These are phyloP conservation scores for Teleiodes luculella DNA, from an alignment of 2,888 invertebrate genomes.

Conservation along the genomic window DNA sequence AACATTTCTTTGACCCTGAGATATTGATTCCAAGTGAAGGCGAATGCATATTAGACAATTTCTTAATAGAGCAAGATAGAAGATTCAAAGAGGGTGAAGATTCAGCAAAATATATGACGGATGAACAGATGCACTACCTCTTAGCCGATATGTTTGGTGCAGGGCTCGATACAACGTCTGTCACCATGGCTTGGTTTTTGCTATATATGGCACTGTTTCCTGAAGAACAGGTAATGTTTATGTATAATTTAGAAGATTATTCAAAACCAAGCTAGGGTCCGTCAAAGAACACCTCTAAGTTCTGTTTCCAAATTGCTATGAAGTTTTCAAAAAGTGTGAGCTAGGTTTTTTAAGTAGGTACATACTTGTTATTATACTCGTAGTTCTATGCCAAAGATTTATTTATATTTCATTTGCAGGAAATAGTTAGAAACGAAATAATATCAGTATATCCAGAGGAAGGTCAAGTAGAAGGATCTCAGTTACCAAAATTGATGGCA, in stretches of 20 bases:
- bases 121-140: slow-evolving; percentile 85
- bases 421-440: slow-evolving; percentile 79
- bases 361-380: no score
- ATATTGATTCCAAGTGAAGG: slow-evolving; percentile 59
- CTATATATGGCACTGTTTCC: slow-evolving; percentile 85
- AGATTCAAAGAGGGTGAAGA: slow-evolving; percentile 60
- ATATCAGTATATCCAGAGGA: slow-evolving; percentile 65
- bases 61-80: slow-evolving; percentile 80
- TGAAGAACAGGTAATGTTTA: slow-evolving; percentile 82
- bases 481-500: slow-evolving; percentile 83
- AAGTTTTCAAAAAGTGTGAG: no score
- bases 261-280: no score
- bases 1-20: slow-evolving; percentile 65
- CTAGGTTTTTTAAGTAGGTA: no score
- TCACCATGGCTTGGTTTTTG: slow-evolving; percentile 89
- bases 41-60: slow-evolving; percentile 81
- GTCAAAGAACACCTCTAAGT: no score
- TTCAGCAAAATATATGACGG: slow-evolving; percentile 74
- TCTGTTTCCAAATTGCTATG: no score
- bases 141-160: slow-evolving; percentile 92
- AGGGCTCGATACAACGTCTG: slow-evolving; percentile 89
- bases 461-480: slow-evolving; percentile 75
- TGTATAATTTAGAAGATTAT: no score
- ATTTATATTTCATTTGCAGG: no score
- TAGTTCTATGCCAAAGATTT: no score